Base-by-base conservation (phyloP, 37 sponge, comb jelly and placozoan species). In the Oopsacas minuta region DNA sequence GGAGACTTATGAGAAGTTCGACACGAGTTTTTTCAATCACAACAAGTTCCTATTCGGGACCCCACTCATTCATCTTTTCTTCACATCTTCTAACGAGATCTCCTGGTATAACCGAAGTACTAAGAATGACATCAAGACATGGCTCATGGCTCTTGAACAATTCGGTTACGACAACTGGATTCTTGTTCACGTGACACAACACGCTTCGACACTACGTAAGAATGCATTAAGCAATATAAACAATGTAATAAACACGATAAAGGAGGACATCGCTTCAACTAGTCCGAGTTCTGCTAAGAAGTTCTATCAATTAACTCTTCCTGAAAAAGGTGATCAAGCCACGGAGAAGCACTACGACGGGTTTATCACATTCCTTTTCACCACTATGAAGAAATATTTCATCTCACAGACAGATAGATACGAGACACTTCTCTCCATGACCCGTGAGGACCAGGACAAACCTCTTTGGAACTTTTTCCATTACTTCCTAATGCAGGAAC, bases 301-400 rank as follows among this genome's bases (percentile, higher is more conserved):
- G 75, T 61, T 61, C 75, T 61, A 61, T 61, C 75, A 61, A 12
- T 34, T 61, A n/a, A 61, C 75, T 61, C 75, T 61, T 34, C 75
- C 75, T 34, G 75, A 61, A 12, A 61, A 61, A 34, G 75, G 75
- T 5, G 75, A 61, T 34, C 75, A 61, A 34, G 30, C 75, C 22
- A 61, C 75, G 28, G 75, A 61, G 22, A 61, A 61, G 30, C 75
- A 61, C 22, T 61, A 61, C 75, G 28, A 61, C 28, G 75, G 28
- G 75, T 61, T 61, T 34, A 61, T 61, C 7, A 25, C 30, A 5
- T 61, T 25, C 22, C 30, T 61, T 7, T 61, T 61, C 75, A n/a
- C 75, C 32, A 10, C 5, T 34, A 61, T 61, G 20, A 61, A 61
- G 28, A 61, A 61, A 12, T 61, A n/a, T 5, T 61, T 61, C 22